These are phyloP conservation scores for Minunthozetes semirufus DNA, from an alignment of 2,888 invertebrate genomes.

Conservation along the genomic window DNA sequence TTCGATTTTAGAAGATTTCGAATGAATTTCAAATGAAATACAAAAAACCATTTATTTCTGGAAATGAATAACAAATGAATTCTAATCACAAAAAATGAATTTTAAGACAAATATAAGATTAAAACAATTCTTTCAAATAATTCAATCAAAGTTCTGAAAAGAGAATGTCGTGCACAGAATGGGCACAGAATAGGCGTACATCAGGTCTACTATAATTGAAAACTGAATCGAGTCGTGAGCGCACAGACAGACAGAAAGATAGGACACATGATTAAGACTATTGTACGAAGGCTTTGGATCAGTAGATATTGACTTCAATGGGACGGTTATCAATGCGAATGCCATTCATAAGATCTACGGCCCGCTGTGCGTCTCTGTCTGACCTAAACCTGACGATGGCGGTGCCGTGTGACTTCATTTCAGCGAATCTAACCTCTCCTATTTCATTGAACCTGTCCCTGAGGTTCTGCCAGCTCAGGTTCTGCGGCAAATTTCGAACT, in stretches of 20 bases:
- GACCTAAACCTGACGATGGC: constrained; percentile 41
- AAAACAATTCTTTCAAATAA: not conserved
- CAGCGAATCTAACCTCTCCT: constrained; percentile 42
- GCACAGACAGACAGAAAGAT: not conserved
- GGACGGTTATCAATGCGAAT: constrained; percentile 42
- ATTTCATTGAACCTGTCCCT: constrained; percentile 42
- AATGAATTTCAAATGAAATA: not conserved
- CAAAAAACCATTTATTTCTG: not conserved
- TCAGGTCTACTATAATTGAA: too few species aligned
- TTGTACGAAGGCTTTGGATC: not conserved
- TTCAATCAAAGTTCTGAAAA: not conserved
- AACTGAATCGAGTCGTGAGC: not conserved
- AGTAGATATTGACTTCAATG: constrained; percentile 43
- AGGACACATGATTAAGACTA: not conserved
- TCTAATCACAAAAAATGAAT: not conserved
- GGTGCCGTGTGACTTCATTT: constrained; percentile 42
- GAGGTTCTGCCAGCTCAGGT: constrained; percentile 41
- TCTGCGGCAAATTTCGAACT: constrained; percentile 41
- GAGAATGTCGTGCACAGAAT: too few species aligned
- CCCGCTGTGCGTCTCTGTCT: constrained; percentile 42
- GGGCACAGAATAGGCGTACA: too few species aligned
- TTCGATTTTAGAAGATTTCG: not conserved
- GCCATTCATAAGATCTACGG: constrained; percentile 43
- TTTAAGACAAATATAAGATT: not conserved
- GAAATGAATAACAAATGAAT: not conserved